Percentiles rank a stretch among this genome's conserved stretches.
phyloP scores from a whole-genome alignment of 1,140 invertebrate species.

The Hesperophylax magnus region DNA sequence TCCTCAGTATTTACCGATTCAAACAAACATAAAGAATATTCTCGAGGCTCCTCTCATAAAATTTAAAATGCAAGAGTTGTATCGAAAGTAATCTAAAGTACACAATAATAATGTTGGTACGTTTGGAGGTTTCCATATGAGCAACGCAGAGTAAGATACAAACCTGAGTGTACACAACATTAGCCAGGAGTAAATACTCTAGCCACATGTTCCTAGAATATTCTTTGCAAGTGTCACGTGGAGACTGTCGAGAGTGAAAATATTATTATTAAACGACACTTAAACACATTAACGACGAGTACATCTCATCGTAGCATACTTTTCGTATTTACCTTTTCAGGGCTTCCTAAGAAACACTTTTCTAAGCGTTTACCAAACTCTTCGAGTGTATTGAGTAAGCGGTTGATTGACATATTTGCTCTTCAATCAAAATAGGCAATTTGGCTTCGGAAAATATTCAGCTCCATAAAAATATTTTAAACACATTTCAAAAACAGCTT shows the following conservation, averaged over 20 bases:
- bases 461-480: not conserved
- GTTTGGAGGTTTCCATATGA: conserved; percentile 2
- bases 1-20: too few relatives aligned
- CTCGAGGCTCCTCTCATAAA: too few relatives aligned
- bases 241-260: conserved; percentile 5
- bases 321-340: not conserved
- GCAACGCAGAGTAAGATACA: not conserved
- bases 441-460: conserved; percentile 12
- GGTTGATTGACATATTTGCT: conserved; percentile 27
- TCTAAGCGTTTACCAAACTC: conserved; percentile 16
- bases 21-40: too few relatives aligned
- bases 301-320: conserved; percentile 16
- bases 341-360: not conserved
- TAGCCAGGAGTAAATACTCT: conserved; percentile 11
- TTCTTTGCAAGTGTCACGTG: not conserved
- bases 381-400: not conserved
- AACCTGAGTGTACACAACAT: not conserved
- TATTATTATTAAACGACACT: conserved; percentile 33
- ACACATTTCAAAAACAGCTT: not conserved
- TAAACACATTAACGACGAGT: not conserved
- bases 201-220: not conserved
- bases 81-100: too few relatives aligned
- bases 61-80: too few relatives aligned
- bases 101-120: too few relatives aligned
- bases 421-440: conserved; percentile 22